Base-by-base conservation (phyloP, 2,888 invertebrate species). In the Choristoneura rosaceana region DNA sequence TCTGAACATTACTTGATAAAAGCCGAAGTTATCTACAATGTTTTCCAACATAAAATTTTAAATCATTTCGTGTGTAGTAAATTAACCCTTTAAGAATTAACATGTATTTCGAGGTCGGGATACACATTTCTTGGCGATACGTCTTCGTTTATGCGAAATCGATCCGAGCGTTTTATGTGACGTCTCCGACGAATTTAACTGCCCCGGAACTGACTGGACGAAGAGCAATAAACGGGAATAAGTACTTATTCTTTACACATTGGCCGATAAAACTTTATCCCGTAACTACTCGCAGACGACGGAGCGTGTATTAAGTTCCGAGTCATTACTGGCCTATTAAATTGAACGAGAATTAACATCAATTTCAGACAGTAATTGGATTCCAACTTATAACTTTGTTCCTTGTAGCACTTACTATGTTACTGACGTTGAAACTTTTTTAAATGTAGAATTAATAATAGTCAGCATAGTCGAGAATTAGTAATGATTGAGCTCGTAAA, bases 131-230 rank as follows among this genome's bases (percentile, higher is more conserved):
- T 81, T 82, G 81, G 84, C 84, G 87, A 91, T 92, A 93, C 92
- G 93, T 93, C 87, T 88, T 84, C 90, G 89, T 93, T 94, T 93
- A 93, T 93, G 90, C 83, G 92, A 93, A 94, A 94, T 94, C 93
- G 93, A 94, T 93, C 85, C 85, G 79, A 82, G 79, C 91, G 86
- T 90, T 94, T 93, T 93, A 94, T 93, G 90, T 88, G 90, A 91
- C 91, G 87, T 91, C 88, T 90, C 90, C 90, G 87, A 84, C 88
- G 89, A 91, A 89, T 93, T 93, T 93, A 93, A 94, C 91, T 84
- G 91, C 89, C 82, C 74, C 79, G 83, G 85, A 90, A 92, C 92
- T 90, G 92, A 90, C 92, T 90, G 91, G 89, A 82, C 91, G 88
- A 89, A 86, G 84, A 86, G 91, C 87, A 86, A 92, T 94, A 94